These are phyloP conservation scores for Epinotia demarniana DNA, from an alignment of 2,888 invertebrate genomes.

Conservation along the genomic window DNA sequence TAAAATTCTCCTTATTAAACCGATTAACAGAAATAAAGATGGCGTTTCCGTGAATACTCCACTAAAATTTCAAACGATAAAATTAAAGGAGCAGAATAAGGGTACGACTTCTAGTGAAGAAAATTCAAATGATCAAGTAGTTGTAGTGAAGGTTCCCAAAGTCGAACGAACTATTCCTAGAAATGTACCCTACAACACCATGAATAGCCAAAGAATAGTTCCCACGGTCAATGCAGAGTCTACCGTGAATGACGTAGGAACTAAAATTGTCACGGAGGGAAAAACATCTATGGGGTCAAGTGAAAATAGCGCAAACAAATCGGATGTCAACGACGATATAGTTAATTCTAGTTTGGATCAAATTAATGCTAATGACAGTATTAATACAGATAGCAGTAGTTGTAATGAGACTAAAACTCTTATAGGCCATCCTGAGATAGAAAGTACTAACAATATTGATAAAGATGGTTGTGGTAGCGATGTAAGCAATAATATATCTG, in stretches of 20 bases:
- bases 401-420: neutral
- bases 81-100: conserved; percentile 86
- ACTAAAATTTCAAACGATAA: conserved; percentile 84
- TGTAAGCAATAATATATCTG: conserved; percentile 28
- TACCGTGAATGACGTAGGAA: neutral
- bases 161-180: conserved; percentile 64
- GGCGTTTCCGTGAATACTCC: conserved; percentile 61
- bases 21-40: conserved; percentile 73
- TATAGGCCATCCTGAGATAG: conserved; percentile 2
- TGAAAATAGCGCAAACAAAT: conserved; percentile 3
- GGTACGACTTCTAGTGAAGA: conserved; percentile 60
- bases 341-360: conserved; percentile 36
- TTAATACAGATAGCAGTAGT: conserved; percentile 10
- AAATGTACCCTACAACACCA: conserved; percentile 50
- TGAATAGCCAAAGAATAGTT: conserved; percentile 45
- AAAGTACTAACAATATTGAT: conserved; percentile 29
- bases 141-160: conserved; percentile 76
- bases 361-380: conserved; percentile 16
- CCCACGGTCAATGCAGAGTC: conserved; percentile 15
- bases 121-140: conserved; percentile 69
- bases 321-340: neutral
- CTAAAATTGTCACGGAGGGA: conserved; percentile 6
- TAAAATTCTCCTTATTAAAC: conserved; percentile 79
- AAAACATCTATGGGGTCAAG: neutral
- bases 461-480: conserved; percentile 32